Evolutionary conservation across 2,888 invertebrate species (phyloP).

Genomic region (Dynastes grantii): DNA sequence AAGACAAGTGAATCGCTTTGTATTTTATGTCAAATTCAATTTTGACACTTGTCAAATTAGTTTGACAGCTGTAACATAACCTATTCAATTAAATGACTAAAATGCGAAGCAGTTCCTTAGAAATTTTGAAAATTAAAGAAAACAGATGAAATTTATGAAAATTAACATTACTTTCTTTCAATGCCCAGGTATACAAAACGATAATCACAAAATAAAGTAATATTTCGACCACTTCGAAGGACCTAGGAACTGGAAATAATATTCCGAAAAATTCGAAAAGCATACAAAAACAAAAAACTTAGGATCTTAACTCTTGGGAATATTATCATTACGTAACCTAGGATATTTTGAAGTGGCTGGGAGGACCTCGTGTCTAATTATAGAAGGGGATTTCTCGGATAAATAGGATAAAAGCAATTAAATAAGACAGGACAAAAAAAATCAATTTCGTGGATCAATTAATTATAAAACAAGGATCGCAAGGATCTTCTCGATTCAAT

Average conservation of each 20-base stretch:
- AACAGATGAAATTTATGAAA: background rate
- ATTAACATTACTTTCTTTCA: constrained; percentile 41
- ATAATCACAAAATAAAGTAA: constrained; percentile 17
- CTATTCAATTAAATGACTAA: too few relatives aligned
- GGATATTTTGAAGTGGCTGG: constrained; percentile 44
- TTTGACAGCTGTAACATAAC: too few relatives aligned
- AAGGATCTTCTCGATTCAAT: constrained; percentile 14
- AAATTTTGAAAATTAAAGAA: constrained; percentile 10
- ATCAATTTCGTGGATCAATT: background rate
- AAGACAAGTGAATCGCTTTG: too few relatives aligned
- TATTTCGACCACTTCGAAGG: constrained; percentile 40
- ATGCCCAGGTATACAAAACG: constrained; percentile 37
- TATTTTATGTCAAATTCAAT: too few relatives aligned
- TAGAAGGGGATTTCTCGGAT: constrained; percentile 4
- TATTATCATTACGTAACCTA: constrained; percentile 44
- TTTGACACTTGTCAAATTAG: too few relatives aligned
- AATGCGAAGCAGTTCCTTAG: background rate
- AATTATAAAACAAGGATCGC: constrained; percentile 2
- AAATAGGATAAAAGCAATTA: constrained; percentile 3
- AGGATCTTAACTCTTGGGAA: constrained; percentile 22
- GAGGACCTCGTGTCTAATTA: constrained; percentile 5
- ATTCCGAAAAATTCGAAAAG: constrained; percentile 25
- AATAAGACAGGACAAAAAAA: constrained; percentile 6
- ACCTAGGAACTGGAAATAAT: constrained; percentile 43
- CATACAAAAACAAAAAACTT: background rate